Percentiles rank a stretch among this genome's conserved stretches.
These are phyloP conservation scores for Tenthredo mesomela DNA, from an alignment of 2,888 invertebrate genomes.

Conservation along the genomic window DNA sequence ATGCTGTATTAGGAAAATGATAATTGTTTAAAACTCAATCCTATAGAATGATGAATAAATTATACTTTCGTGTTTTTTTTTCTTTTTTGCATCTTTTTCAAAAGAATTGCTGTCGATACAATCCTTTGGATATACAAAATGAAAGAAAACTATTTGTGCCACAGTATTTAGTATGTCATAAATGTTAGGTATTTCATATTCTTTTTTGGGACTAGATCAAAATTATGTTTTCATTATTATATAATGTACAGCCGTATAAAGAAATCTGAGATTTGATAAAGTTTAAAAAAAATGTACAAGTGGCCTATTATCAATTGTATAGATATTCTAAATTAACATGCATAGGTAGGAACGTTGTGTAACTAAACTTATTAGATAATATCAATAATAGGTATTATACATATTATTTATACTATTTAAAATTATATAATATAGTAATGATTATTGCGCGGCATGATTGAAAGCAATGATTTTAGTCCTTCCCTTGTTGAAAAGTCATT, in stretches of 20 bases:
- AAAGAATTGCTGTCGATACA: background rate
- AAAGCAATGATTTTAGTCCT: background rate
- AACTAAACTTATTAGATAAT: constrained; percentile 23
- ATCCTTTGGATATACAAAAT: constrained; percentile 17
- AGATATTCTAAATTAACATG: constrained; percentile 38
- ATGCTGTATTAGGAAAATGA: constrained; percentile 30
- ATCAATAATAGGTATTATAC: constrained; percentile 29
- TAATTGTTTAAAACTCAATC: constrained; percentile 6
- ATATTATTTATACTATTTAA: constrained; percentile 42
- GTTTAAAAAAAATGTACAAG: constrained; percentile 7
- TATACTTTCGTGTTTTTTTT: background rate
- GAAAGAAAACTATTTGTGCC: background rate
- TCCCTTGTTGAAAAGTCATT: background rate
- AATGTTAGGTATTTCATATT: constrained; percentile 19
- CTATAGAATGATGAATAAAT: constrained; percentile 22
- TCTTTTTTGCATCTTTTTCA: background rate
- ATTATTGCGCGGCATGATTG: constrained; percentile 27
- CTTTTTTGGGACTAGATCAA: background rate
- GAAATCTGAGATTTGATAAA: background rate
- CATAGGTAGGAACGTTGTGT: constrained; percentile 11
- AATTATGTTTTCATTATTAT: background rate
- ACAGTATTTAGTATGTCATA: background rate
- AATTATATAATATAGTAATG: background rate
- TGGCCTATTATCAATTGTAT: constrained; percentile 14
- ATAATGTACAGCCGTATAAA: constrained; percentile 24